phyloP scores from a whole-genome alignment of 2,113 vertebrate genomes.

The Copsychus sechellarum region DNA sequence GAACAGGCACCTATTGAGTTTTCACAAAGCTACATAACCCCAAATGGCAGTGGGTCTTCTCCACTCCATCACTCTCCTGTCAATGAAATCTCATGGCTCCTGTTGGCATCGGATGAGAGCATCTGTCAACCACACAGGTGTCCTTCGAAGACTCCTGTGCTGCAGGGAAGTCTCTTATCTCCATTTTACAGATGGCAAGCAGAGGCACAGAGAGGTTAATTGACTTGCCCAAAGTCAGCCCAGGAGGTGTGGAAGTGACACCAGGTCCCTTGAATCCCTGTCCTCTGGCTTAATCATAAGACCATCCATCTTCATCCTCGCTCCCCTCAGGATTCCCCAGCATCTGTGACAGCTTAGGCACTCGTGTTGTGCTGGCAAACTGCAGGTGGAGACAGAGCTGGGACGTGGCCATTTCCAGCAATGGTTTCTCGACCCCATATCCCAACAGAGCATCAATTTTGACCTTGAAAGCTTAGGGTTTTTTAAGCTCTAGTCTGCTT shows the following conservation, averaged over 20 bases:
- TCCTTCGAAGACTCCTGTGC: not conserved
- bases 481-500: not conserved
- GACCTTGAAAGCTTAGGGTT: not conserved
- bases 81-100: conserved; percentile 36
- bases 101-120: conserved; percentile 27
- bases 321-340: not conserved
- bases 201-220: conserved; percentile 56
- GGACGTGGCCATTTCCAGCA: not conserved
- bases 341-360: not conserved
- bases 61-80: conserved; percentile 45
- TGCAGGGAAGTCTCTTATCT: conserved; percentile 44
- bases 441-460: not conserved
- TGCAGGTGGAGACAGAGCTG: not conserved
- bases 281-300: conserved; percentile 33
- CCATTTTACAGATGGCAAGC: conserved; percentile 42
- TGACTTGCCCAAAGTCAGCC: conserved; percentile 46
- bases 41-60: conserved; percentile 30
- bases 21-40: conserved; percentile 42
- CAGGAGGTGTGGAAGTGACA: conserved; percentile 17
- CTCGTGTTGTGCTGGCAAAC: not conserved
- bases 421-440: not conserved
- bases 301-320: conserved; percentile 48
- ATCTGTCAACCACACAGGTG: conserved; percentile 17
- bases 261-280: not conserved
- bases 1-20: conserved; percentile 31